phyloP scores from a whole-genome alignment of 2,888 invertebrate genomes.

The Ceramica pisi region DNA sequence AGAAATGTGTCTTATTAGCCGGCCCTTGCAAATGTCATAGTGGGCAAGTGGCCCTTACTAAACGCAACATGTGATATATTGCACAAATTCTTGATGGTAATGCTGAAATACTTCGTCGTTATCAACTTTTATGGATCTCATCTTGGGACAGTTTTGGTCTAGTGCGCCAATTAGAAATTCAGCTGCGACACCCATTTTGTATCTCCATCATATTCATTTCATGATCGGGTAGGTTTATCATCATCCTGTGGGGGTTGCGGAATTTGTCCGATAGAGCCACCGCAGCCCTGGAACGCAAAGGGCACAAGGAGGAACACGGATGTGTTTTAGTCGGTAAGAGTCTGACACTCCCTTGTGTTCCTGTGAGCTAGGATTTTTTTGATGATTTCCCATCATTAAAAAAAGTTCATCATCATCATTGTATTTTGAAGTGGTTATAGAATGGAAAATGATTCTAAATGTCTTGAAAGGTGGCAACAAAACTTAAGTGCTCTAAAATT shows the following conservation, averaged over 20 bases:
- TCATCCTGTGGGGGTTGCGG: too few relatives aligned
- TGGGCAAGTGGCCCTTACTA: slow-evolving; percentile 64
- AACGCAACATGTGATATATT: slow-evolving; percentile 68
- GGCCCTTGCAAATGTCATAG: slow-evolving; percentile 80
- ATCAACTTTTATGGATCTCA: slow-evolving; percentile 38
- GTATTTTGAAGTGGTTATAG: too few relatives aligned
- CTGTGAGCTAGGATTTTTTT: too few relatives aligned
- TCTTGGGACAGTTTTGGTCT: slow-evolving; percentile 27
- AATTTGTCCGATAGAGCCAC: too few relatives aligned
- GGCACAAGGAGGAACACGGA: too few relatives aligned
- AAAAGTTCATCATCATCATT: not conserved
- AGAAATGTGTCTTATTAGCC: slow-evolving; percentile 85
- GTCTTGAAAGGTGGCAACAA: slow-evolving; percentile 2
- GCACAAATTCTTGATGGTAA: slow-evolving; percentile 58
- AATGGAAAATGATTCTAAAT: not conserved
- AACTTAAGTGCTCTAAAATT: slow-evolving; percentile 1
- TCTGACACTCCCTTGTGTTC: not conserved
- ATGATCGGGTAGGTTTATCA: too few relatives aligned
- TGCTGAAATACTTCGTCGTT: slow-evolving; percentile 53
- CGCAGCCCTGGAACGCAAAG: too few relatives aligned
- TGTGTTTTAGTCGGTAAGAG: too few relatives aligned
- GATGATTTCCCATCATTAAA: too few relatives aligned
- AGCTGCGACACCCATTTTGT: not conserved
- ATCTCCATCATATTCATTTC: too few relatives aligned
- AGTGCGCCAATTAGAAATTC: slow-evolving; percentile 34